Evolutionary conservation across 2,888 invertebrate genomes (phyloP).

Genomic region (Hydraecia micacea): DNA sequence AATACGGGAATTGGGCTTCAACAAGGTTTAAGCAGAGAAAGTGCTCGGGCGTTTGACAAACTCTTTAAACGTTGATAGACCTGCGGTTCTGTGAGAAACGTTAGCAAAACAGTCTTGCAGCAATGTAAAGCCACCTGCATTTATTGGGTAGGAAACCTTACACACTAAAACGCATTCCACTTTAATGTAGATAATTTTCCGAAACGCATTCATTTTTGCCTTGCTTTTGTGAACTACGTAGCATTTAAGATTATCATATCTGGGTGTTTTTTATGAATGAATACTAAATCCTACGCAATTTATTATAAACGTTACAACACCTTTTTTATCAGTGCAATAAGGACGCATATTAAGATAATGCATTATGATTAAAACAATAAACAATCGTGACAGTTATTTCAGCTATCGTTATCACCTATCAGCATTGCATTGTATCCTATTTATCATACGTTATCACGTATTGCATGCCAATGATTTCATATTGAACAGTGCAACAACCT

Average conservation of each 20-base stretch:
- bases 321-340: conserved; percentile 21
- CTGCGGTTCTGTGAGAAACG: background rate
- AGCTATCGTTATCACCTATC: conserved; percentile 32
- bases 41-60: background rate
- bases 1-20: background rate
- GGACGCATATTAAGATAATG: conserved; percentile 6
- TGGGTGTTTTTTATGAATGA: conserved; percentile 9
- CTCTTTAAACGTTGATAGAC: background rate
- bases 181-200: background rate
- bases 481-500: conserved; percentile 48
- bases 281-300: background rate
- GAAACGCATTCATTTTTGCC: background rate
- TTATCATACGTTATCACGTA: conserved; percentile 27
- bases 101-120: background rate
- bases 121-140: background rate
- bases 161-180: background rate
- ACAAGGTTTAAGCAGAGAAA: background rate
- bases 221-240: background rate
- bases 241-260: background rate
- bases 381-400: conserved; percentile 25
- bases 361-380: conserved; percentile 6
- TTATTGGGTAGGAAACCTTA: background rate
- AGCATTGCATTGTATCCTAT: conserved; percentile 33
- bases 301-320: background rate
- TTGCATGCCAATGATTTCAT: conserved; percentile 45